Evolutionary conservation across 1,140 invertebrate species (phyloP).

Genomic region (Leptopilina clavipes): DNA sequence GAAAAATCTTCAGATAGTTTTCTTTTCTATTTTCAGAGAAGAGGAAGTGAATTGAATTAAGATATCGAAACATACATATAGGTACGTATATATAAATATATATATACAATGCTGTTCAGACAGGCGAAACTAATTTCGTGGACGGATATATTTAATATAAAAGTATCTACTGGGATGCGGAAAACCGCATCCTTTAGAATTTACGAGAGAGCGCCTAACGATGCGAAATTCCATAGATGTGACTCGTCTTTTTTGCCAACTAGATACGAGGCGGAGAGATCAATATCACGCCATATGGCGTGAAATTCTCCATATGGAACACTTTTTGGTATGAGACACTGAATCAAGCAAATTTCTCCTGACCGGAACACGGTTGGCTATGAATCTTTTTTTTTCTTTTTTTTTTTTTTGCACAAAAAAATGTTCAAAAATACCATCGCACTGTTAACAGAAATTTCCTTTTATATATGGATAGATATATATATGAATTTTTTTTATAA

Average conservation of each 20-base stretch:
- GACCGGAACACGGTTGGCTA: not conserved
- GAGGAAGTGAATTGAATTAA: slow-evolving; percentile 29
- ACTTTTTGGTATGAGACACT: slow-evolving; percentile 9
- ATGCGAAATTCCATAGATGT: slow-evolving; percentile 51
- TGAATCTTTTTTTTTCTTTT: not conserved
- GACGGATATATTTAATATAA: slow-evolving; percentile 35
- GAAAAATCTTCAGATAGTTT: not conserved
- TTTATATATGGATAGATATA: too few species aligned
- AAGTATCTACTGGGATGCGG: slow-evolving; percentile 1
- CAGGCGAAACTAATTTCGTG: slow-evolving; percentile 42
- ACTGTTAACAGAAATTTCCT: not conserved
- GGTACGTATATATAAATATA: too few species aligned
- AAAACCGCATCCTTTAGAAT: slow-evolving; percentile 40
- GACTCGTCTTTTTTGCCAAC: slow-evolving; percentile 50
- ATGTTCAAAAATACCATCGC: not conserved
- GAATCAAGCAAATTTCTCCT: slow-evolving; percentile 18
- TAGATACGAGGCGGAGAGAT: slow-evolving; percentile 39
- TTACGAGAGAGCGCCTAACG: slow-evolving; percentile 43
- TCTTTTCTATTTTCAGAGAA: not conserved
- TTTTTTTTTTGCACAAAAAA: too few species aligned
- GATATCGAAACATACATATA: not conserved
- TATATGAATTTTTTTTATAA: too few species aligned
- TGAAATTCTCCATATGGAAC: slow-evolving; percentile 44
- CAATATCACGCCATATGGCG: slow-evolving; percentile 56
- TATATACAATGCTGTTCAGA: not conserved